These are phyloP conservation scores for Acanthosepion lycidas DNA, from an alignment of 2,888 invertebrate species.

Conservation along the genomic window DNA sequence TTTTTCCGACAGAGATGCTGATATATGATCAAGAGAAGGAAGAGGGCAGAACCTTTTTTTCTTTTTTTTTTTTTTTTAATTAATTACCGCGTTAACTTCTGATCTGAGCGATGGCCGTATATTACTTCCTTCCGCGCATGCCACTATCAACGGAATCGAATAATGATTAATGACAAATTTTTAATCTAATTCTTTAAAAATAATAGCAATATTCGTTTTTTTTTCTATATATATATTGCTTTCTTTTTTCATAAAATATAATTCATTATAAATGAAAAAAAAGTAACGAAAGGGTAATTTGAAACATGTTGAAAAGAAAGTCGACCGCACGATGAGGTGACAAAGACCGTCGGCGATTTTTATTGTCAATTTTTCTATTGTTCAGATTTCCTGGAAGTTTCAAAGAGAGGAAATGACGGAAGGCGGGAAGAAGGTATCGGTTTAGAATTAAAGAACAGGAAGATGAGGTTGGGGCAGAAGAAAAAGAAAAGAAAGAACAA, in stretches of 20 bases:
- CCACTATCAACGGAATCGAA: not conserved
- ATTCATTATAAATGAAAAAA: not conserved
- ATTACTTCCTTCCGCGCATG: slow-evolving; percentile 33
- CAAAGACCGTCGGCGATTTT: not conserved
- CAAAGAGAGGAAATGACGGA: not conserved
- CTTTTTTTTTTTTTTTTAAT: not conserved
- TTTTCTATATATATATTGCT: not conserved
- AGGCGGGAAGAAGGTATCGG: no score
- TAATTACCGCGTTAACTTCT: not conserved
- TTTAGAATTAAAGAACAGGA: no score
- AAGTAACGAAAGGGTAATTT: not conserved
- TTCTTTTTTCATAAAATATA: not conserved
- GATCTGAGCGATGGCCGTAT: not conserved
- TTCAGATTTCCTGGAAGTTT: not conserved
- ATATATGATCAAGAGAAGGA: slow-evolving; percentile 1
- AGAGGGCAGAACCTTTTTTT: not conserved
- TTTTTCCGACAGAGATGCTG: not conserved
- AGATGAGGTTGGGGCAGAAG: not conserved
- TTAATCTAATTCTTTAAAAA: slow-evolving; percentile 9
- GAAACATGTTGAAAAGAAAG: not conserved
- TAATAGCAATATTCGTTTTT: not conserved
- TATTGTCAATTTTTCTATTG: not conserved
- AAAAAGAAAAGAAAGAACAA: no score
- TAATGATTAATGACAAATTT: not conserved
- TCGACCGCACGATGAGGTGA: not conserved